Percentiles rank a stretch among this genome's conserved stretches.
Evolutionary conservation across 2,888 invertebrate species (phyloP).

Genomic region (Harpagoxenus sublaevis): DNA sequence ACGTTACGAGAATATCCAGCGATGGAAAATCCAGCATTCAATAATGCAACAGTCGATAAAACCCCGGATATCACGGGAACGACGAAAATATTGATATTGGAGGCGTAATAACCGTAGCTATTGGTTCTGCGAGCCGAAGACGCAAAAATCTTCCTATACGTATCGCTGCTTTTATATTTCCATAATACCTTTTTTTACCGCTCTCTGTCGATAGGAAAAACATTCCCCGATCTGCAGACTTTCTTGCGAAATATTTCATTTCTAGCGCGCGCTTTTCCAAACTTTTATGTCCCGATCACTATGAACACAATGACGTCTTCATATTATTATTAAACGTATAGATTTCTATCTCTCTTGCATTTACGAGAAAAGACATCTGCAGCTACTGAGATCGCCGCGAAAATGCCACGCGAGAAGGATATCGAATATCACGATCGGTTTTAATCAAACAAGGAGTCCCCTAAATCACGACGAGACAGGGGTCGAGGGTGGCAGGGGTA

Average conservation of each 20-base stretch:
- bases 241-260: constrained; percentile 1
- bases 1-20: background rate
- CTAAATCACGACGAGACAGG: constrained; percentile 21
- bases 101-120: constrained; percentile 46
- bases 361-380: background rate
- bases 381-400: background rate
- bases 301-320: background rate
- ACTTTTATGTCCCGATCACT: background rate
- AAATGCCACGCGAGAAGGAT: background rate
- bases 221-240: background rate
- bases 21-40: constrained; percentile 5
- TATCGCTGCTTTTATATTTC: constrained; percentile 35
- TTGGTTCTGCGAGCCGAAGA: constrained; percentile 45
- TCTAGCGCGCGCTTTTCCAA: background rate
- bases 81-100: constrained; percentile 51
- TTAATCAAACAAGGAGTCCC: constrained; percentile 43
- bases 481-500: constrained; percentile 1
- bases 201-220: background rate
- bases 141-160: constrained; percentile 34
- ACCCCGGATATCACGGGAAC: constrained; percentile 31
- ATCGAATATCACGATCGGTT: constrained; percentile 23
- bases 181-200: background rate
- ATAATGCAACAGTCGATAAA: constrained; percentile 46
- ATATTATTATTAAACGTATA: background rate
- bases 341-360: background rate